Evolutionary conservation across 2,113 vertebrate genomes (phyloP).

Genomic region (Gambusia holbrooki): DNA sequence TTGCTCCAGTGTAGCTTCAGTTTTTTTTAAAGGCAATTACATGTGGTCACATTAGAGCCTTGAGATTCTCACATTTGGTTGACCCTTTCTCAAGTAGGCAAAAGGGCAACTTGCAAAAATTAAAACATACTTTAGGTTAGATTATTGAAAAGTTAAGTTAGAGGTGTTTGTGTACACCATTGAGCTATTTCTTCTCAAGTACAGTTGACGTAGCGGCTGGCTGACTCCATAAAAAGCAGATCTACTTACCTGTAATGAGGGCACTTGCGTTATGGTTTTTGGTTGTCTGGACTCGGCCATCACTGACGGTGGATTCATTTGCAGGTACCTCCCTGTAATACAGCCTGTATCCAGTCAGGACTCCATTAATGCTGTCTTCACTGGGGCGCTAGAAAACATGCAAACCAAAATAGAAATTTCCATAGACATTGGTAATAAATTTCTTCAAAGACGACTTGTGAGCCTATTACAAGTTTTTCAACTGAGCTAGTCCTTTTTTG

Average conservation of each 20-base stretch:
- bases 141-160: background rate
- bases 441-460: constrained; percentile 4
- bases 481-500: constrained; percentile 16
- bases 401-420: constrained; percentile 11
- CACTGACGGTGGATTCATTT: constrained; percentile 63
- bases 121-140: too few relatives aligned
- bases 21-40: too few relatives aligned
- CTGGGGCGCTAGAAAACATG: constrained; percentile 82
- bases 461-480: constrained; percentile 7
- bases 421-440: background rate
- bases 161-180: background rate
- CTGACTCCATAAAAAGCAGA: background rate
- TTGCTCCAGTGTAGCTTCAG: too few relatives aligned
- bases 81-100: too few relatives aligned
- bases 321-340: constrained; percentile 91
- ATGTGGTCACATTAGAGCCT: too few relatives aligned
- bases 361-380: constrained; percentile 86
- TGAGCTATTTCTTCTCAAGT: too few relatives aligned
- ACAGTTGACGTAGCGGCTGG: too few relatives aligned
- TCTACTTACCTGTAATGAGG: constrained; percentile 62
- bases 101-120: too few relatives aligned
- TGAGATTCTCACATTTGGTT: too few relatives aligned
- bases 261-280: constrained; percentile 69
- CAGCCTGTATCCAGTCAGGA: constrained; percentile 90
- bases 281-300: constrained; percentile 72